Base-by-base conservation (phyloP, 2,888 invertebrate species). In the Ceriagrion tenellum region DNA sequence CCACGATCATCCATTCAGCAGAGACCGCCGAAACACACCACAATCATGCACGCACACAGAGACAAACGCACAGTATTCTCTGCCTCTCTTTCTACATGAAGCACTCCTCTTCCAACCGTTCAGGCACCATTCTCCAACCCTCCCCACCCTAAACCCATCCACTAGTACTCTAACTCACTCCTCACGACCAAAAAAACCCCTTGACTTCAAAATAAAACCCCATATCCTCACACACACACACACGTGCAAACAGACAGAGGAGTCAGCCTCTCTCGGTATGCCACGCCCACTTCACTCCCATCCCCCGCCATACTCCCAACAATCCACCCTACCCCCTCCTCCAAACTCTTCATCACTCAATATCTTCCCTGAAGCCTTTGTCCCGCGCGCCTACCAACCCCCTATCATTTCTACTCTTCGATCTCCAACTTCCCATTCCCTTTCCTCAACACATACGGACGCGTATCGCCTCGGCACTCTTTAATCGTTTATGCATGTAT, bases 21-120 rank as follows among this genome's bases (percentile, higher is more conserved):
- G 59, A 59, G 69, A 93, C 93, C 93, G 47, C 93, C 74, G 69
- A 93, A 93, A 93, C 93, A 74, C 63, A 93, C 93, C 93, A 69
- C 93, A 91, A 63, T n/a, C 89, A 55, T 55, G 26, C 55, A 40
- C 91, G 40, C 30, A 91, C 40, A 26, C 40, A 91, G 23, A 63
- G 13, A 30, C 35, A 12, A 6, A 59, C 59, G 3, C 59, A 91
- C 35, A 8, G 47, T 63, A 90, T 59, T 47, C 93, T 63, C 91
- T 20, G 59, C 6, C 69, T 26, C 47, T 20, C 47, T 55, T 18
- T 55, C 89, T n/a, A n/a, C 47, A 47, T 93, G 47, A n/a, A 63
- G 69, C 63, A 47, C 93, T 35, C 69, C 93, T 47, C 26, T 40
- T 35, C 20, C 56, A 26, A n/a, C 40, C 47, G 69, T 40, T 35